phyloP scores from a whole-genome alignment of 1,140 invertebrate genomes.

The Pseudomyrmex cubaensis region DNA sequence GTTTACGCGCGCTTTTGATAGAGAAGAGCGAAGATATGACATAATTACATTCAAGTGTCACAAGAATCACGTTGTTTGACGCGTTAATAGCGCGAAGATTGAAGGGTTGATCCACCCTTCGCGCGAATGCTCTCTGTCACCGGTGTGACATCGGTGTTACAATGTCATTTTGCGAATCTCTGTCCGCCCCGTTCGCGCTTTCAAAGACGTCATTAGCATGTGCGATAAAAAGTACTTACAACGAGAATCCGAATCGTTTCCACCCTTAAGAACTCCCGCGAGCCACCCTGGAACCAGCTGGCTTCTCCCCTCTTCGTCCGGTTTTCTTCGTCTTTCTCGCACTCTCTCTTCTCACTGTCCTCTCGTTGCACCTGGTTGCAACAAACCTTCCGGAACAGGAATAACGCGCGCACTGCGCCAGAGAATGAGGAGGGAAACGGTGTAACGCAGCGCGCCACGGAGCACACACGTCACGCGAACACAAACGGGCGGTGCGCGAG shows the following conservation, averaged over 20 bases:
- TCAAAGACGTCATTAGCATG: neutral
- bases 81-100: slow-evolving; percentile 22
- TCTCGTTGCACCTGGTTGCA: slow-evolving; percentile 50
- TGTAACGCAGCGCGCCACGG: slow-evolving; percentile 63
- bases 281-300: slow-evolving; percentile 50
- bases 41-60: neutral
- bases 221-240: slow-evolving; percentile 50
- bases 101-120: slow-evolving; percentile 28
- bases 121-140: slow-evolving; percentile 1
- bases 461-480: slow-evolving; percentile 61
- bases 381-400: slow-evolving; percentile 53
- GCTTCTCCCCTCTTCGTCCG: slow-evolving; percentile 37
- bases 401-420: slow-evolving; percentile 54
- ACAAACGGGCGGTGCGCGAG: slow-evolving; percentile 61
- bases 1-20: neutral
- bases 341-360: slow-evolving; percentile 31
- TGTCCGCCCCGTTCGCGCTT: neutral
- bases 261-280: slow-evolving; percentile 55
- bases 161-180: neutral
- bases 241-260: slow-evolving; percentile 33
- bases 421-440: slow-evolving; percentile 45
- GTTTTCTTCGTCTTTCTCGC: slow-evolving; percentile 1
- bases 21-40: neutral
- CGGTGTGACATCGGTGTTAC: slow-evolving; percentile 4
- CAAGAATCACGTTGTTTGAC: neutral